A percentile compares a stretch with the other conserved stretches of the same genome.
These are phyloP conservation scores for Zeus faber DNA, from an alignment of 2,113 vertebrate genomes.

Conservation along the genomic window DNA sequence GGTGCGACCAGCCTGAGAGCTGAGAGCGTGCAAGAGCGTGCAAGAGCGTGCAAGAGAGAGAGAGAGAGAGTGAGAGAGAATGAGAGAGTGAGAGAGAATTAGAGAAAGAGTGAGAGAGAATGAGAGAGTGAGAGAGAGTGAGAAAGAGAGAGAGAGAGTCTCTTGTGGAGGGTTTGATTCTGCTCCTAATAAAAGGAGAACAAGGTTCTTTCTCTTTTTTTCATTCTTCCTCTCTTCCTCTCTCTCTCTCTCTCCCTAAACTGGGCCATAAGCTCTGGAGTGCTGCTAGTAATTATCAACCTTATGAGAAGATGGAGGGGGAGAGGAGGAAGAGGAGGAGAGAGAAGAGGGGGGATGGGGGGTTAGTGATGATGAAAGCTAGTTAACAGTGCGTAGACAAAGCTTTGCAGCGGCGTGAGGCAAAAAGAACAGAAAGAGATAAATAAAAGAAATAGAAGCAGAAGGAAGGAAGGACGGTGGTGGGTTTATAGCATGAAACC, in stretches of 20 bases:
- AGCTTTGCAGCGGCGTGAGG: too few relatives aligned
- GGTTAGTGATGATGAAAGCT: constrained; percentile 6
- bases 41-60: not conserved
- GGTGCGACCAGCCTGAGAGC: not conserved
- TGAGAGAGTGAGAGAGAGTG: not conserved
- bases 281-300: constrained; percentile 66
- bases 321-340: constrained; percentile 17
- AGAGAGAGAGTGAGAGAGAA: too few relatives aligned
- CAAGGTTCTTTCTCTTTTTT: constrained; percentile 45
- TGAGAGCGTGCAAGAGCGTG: not conserved
- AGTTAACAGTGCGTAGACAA: constrained; percentile 31
- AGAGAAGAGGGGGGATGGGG: not conserved
- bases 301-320: constrained; percentile 43
- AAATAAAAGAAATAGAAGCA: constrained; percentile 20
- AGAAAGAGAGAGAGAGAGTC: constrained; percentile 2
- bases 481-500: too few relatives aligned
- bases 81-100: too few relatives aligned
- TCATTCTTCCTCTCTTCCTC: too few relatives aligned
- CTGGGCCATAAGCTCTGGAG: constrained; percentile 63
- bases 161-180: constrained; percentile 47
- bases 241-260: constrained; percentile 49
- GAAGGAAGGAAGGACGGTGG: not conserved
- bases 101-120: too few relatives aligned
- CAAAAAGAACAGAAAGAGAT: constrained; percentile 30
- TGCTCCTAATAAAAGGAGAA: constrained; percentile 56